Base-by-base conservation (phyloP, 2,113 vertebrate species). In the Gavia stellata region DNA sequence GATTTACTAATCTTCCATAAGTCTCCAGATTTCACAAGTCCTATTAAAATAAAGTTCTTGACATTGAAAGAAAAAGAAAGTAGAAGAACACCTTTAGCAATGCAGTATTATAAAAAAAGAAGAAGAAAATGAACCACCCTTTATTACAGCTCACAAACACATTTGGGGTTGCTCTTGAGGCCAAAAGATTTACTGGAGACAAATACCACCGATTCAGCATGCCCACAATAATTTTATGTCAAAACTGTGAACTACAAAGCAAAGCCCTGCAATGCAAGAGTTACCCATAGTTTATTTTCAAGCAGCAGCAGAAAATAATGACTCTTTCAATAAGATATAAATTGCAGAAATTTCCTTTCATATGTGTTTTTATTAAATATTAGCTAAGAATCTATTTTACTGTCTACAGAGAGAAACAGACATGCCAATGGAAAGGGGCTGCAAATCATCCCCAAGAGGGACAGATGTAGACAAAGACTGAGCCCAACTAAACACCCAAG, bases 11-110 rank as follows among this genome's bases (percentile, higher is more conserved):
- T 86, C 59, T 94, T 68, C 45, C 26, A 1, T 53, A 80, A 83
- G n/a, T 61, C 74, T 88, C 44, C 40, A 94, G 79, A 83, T 81
- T 92, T 92, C 88, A 68, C 26, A 82, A 81, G 67, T 45, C 29
- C 55, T 79, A 77, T 83, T 73, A 96, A 93, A 94, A 91, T 67
- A 68, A 84, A 94, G 86, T 47, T 82, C n/a, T 65, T 95, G 55
- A 94, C 26, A 44, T 7, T 53, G 42, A 52, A 70, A 84, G 24
- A 75, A 88, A 88, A 79, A 88, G 5, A 44, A 92, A 81, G 25
- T 33, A 84, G 36, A 45, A 36, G 25, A 94, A 63, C 29, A 95
- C 62, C 53, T 88, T 65, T 90, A 88, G 63, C 31, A 86, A 66
- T 21, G 24, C 12, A 77, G 42, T 61, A 40, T 55, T 70, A n/a